phyloP scores from a whole-genome alignment of 1,140 invertebrate species.

The Octopus bimaculoides region DNA sequence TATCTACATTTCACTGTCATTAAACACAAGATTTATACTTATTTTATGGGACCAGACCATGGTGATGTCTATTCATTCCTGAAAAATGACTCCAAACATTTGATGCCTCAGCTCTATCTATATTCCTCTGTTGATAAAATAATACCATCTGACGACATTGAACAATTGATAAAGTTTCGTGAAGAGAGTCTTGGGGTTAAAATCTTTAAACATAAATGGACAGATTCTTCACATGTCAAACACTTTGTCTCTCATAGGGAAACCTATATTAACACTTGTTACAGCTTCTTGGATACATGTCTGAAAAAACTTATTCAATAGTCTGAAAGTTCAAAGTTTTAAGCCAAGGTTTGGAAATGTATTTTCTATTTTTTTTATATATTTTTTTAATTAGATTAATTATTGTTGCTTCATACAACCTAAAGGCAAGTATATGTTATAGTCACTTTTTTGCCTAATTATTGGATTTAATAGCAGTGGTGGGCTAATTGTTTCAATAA shows the following conservation, averaged over 20 bases:
- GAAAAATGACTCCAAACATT: slow-evolving; percentile 53
- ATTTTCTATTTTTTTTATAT: no score
- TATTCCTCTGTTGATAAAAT: slow-evolving; percentile 71
- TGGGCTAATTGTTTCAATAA: no score
- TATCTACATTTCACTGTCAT: slow-evolving; percentile 28
- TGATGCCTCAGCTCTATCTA: slow-evolving; percentile 72
- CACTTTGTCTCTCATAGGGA: slow-evolving; percentile 63
- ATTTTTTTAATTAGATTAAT: no score
- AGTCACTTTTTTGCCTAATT: no score
- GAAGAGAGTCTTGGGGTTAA: slow-evolving; percentile 62
- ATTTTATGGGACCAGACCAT: slow-evolving; percentile 20
- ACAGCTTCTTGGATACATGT: slow-evolving; percentile 28
- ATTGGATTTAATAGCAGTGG: no score
- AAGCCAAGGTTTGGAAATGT: no score
- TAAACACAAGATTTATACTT: slow-evolving; percentile 12
- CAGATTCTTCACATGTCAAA: slow-evolving; percentile 70
- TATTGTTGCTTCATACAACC: no score
- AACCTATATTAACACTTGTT: slow-evolving; percentile 58
- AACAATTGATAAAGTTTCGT: slow-evolving; percentile 57
- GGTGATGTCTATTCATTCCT: slow-evolving; percentile 43
- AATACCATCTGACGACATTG: slow-evolving; percentile 60
- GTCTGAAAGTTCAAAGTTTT: no score
- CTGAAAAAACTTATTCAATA: neutral
- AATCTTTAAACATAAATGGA: slow-evolving; percentile 65
- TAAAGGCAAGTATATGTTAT: no score